Base-by-base conservation (phyloP, 2,888 invertebrate genomes). In the Ganaspis brasiliensis region DNA sequence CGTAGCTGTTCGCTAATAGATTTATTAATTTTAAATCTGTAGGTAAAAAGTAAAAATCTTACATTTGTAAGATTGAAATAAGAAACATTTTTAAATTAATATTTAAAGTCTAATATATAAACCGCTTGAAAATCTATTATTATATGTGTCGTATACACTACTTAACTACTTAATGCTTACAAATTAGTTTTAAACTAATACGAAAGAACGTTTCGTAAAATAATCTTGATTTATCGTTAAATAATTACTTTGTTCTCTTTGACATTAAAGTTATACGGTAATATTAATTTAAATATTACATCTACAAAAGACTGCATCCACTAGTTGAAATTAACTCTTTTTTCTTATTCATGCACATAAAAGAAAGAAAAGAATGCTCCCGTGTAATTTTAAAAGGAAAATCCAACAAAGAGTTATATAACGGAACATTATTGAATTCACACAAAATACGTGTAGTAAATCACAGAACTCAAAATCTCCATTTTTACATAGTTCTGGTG, bases 371-470 rank as follows among this genome's bases (percentile, higher is more conserved):
- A 40, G n/a, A 63, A 55, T 24, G 9, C 12, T 55, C 0, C 19
- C 10, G 16, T 55, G 12, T 21, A 21, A 16, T 10, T 55, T 55
- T 55, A 19, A 55, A 19, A 16, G 5, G 16, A 55, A 21, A 21
- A 55, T 12, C 49, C 1, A 49, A 49, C 49, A 16, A 49, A 49
- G 49, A 16, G 49, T 49, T 49, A 49, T 49, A 49, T n/a, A 49
- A 49, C 49, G 49, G 49, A 49, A 21, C 37, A 63, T 40, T 63
- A 6, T 37, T 40, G 12, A 19, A 63, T 40, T 63, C 21, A 21
- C 14, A 40, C 5, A 63, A 40, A 21, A 21, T 40, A 3, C 8
- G 14, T 0, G 40, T 4, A 6, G n/a, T 40, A 63, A 61, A 61
- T 37, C 21, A 35, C 12, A 35, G 16, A 49, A n/a, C 12, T 37